phyloP scores from a whole-genome alignment of 2,797 vertebrate species.

The Lepus townsendii region DNA sequence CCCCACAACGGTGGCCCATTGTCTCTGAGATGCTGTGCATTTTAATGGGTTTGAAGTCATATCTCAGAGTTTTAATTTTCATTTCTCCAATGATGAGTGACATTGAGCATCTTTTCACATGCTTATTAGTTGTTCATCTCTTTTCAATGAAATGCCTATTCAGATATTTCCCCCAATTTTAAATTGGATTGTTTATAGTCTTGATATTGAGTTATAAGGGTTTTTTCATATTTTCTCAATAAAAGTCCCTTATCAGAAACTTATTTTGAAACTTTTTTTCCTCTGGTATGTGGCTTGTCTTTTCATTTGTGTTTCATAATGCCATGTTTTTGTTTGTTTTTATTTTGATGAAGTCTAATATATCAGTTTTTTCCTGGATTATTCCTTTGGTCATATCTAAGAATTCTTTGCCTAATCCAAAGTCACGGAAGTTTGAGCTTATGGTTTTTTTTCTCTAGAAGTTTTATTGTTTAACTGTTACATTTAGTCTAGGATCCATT shows the following conservation, averaged over 20 bases:
- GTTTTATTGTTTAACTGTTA: background rate
- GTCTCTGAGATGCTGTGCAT: background rate
- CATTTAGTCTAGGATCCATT: background rate
- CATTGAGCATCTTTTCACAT: background rate
- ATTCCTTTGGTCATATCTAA: background rate
- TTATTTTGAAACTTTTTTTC: conserved; percentile 42
- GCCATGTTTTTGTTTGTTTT: background rate
- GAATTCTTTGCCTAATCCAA: background rate
- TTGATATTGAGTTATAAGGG: background rate
- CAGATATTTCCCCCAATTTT: background rate
- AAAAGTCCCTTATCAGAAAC: background rate
- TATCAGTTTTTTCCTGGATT: background rate
- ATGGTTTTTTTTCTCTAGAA: background rate
- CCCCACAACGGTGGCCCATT: too few relatives aligned
- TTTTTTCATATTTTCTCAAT: conserved; percentile 23
- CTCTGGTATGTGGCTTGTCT: background rate
- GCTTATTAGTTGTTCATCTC: background rate
- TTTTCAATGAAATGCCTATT: background rate
- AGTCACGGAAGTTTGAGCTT: background rate
- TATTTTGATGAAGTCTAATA: background rate
- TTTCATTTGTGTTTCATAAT: conserved; percentile 27
- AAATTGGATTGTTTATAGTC: background rate
- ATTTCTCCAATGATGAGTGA: background rate
- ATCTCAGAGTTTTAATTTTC: background rate
- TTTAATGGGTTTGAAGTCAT: background rate